These are phyloP conservation scores for Junonia oenone DNA, from an alignment of 2,888 invertebrate species.

Conservation along the genomic window DNA sequence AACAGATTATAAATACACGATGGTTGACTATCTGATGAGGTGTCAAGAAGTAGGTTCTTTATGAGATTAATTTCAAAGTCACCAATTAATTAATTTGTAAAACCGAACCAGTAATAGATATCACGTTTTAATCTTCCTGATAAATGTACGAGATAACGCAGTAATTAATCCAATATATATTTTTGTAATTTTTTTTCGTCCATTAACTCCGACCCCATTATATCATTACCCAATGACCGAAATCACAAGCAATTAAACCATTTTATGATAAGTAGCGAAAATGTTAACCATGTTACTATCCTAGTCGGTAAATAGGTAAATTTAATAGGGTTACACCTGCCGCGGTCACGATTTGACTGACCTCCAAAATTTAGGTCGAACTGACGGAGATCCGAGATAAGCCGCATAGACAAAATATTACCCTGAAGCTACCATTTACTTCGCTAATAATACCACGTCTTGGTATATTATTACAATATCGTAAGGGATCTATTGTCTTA, in stretches of 20 bases:
- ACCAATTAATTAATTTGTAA: not conserved
- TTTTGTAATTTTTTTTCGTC: not conserved
- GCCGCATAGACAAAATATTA: conserved; percentile 2
- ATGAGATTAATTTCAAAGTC: not conserved
- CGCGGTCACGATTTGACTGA: conserved; percentile 7
- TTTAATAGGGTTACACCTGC: conserved; percentile 19
- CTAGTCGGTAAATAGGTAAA: conserved; percentile 7
- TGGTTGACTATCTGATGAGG: not conserved
- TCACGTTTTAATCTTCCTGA: not conserved
- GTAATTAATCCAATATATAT: not conserved
- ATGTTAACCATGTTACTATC: not conserved
- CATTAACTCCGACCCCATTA: not conserved
- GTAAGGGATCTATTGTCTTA: not conserved
- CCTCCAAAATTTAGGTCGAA: conserved; percentile 16
- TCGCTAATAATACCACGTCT: conserved; percentile 1
- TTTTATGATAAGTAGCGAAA: not conserved
- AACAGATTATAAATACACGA: not conserved
- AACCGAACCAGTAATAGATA: not conserved
- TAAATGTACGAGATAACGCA: not conserved
- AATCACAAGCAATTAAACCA: not conserved
- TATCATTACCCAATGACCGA: not conserved
- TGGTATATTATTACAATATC: not conserved
- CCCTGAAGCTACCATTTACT: conserved; percentile 1
- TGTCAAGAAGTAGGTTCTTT: not conserved
- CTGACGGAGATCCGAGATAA: conserved; percentile 11